Conservation (phyloP, 2,888 invertebrate genomes). For the Selenia dentaria region DNA sequence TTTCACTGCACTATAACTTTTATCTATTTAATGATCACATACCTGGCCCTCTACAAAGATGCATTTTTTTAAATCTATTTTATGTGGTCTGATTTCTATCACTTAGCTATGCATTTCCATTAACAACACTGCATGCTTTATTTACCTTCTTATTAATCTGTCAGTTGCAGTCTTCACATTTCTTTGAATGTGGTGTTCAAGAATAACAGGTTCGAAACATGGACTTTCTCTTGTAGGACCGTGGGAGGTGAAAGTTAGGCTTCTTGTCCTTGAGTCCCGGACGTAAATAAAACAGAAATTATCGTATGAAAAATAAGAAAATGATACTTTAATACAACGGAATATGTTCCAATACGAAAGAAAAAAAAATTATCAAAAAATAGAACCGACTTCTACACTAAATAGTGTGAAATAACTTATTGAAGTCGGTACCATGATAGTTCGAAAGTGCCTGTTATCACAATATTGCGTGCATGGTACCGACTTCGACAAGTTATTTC, state of each 20-base stretch:
- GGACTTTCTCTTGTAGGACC: slow-evolving; percentile 67
- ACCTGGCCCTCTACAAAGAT: slow-evolving; percentile 29
- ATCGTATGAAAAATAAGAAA: no score
- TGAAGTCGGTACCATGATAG: no score
- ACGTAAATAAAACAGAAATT: slow-evolving; percentile 51
- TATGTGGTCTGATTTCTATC: slow-evolving; percentile 23
- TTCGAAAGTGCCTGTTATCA: no score
- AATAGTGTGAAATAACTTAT: no score
- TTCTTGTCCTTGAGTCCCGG: slow-evolving; percentile 65
- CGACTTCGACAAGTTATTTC: no score
- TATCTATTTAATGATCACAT: slow-evolving; percentile 59
- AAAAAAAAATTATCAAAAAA: no score
- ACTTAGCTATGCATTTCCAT: slow-evolving; percentile 10
- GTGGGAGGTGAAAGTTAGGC: slow-evolving; percentile 74
- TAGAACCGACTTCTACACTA: no score
- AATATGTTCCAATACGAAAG: no score
- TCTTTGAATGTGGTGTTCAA: slow-evolving; percentile 49
- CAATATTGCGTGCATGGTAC: no score
- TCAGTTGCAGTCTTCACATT: slow-evolving; percentile 7
- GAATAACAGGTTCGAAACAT: slow-evolving; percentile 49
- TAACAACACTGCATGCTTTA: slow-evolving; percentile 5
- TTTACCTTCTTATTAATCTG: slow-evolving; percentile 2
- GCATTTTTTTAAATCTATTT: slow-evolving; percentile 19
- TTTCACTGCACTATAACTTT: slow-evolving; percentile 53
- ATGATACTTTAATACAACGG: no score